Evolutionary conservation across 2,888 invertebrate genomes (phyloP).

Genomic region (Microdon myrmicae): DNA sequence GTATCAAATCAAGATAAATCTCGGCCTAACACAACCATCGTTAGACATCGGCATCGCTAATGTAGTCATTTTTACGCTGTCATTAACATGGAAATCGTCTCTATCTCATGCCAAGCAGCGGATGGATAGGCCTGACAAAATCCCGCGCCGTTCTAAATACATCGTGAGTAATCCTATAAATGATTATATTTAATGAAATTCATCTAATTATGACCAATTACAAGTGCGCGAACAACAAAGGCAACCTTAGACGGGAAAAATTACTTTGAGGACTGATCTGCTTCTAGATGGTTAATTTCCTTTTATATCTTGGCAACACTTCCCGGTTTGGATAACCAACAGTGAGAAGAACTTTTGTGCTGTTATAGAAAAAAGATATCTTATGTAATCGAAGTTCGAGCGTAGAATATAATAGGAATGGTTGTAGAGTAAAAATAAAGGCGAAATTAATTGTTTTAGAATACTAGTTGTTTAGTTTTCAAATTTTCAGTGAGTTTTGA

Average conservation of each 20-base stretch:
- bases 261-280: too few species aligned
- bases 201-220: constrained; percentile 40
- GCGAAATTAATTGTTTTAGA: too few species aligned
- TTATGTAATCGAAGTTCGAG: too few species aligned
- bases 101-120: constrained; percentile 3
- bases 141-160: background rate
- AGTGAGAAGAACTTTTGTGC: too few species aligned
- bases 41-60: background rate
- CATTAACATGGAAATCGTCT: constrained; percentile 32
- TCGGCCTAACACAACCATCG: constrained; percentile 1
- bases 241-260: background rate
- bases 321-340: too few species aligned
- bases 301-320: too few species aligned
- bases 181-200: constrained; percentile 30
- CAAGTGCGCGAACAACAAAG: constrained; percentile 28
- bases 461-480: too few species aligned
- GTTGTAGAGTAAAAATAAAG: too few species aligned
- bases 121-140: background rate
- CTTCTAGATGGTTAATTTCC: too few species aligned
- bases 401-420: too few species aligned
- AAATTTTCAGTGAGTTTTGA: too few species aligned
- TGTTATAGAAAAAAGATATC: too few species aligned
- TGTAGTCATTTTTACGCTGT: constrained; percentile 4
- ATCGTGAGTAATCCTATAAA: constrained; percentile 26
- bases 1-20: constrained; percentile 6